A percentile compares a stretch with the other conserved stretches of the same genome.
Evolutionary conservation across 2,113 vertebrate genomes (phyloP).

Genomic region (Pelecanoides urinatrix): DNA sequence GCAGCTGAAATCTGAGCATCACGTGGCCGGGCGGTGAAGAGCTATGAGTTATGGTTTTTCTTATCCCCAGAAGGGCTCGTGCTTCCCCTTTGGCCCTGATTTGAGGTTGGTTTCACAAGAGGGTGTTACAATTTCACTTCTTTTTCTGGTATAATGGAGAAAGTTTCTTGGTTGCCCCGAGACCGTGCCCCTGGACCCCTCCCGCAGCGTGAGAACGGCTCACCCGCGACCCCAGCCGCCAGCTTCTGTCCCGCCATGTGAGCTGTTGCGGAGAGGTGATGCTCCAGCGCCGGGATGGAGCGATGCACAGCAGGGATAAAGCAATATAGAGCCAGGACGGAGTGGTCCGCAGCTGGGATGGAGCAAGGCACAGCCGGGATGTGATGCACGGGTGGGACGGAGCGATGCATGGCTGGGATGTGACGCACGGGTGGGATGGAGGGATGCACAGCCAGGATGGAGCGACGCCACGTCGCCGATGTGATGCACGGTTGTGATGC

Average conservation of each 20-base stretch:
- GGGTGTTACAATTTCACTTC: neutral
- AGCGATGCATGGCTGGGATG: neutral
- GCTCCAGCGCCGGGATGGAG: neutral
- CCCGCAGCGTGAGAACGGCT: neutral
- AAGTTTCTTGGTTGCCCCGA: neutral
- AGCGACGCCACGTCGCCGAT: no score
- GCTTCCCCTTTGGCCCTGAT: neutral
- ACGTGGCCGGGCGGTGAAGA: fast-evolving
- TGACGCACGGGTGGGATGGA: no score
- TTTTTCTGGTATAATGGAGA: neutral
- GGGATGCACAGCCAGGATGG: fast-evolving
- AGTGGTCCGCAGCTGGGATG: neutral
- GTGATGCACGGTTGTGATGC: no score
- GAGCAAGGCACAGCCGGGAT: fast-evolving
- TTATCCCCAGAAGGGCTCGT: neutral
- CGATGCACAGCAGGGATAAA: neutral
- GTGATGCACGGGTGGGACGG: neutral
- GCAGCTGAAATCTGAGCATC: neutral
- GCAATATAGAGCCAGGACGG: neutral
- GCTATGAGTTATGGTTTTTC: fast-evolving
- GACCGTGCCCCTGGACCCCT: neutral
- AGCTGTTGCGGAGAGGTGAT: neutral
- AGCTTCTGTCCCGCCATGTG: fast-evolving
- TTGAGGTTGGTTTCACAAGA: fast-evolving
- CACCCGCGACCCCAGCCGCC: fast-evolving